A percentile compares a stretch with the other conserved stretches of the same genome.
These are phyloP conservation scores for Cotesia congregata DNA, from an alignment of 2,888 invertebrate species.

Conservation along the genomic window DNA sequence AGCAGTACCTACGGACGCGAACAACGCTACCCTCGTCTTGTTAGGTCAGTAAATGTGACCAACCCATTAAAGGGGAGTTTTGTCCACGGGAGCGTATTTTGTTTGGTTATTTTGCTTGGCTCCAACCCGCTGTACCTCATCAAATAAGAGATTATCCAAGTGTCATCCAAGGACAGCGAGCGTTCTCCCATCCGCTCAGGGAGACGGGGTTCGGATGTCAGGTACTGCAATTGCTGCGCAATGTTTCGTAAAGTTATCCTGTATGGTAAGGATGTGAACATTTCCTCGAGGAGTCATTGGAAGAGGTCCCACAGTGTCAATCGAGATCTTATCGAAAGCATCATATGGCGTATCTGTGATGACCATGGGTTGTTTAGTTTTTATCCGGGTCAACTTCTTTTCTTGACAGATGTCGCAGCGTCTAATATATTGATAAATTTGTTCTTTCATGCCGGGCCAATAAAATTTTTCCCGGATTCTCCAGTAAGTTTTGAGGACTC, in stretches of 20 bases:
- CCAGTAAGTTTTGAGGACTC: conserved; percentile 44
- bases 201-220: conserved; percentile 18
- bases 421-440: conserved; percentile 42
- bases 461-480: conserved; percentile 40
- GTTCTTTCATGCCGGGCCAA: conserved; percentile 45
- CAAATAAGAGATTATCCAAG: too few species aligned
- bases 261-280: conserved; percentile 33
- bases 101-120: too few species aligned
- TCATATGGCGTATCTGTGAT: conserved; percentile 39
- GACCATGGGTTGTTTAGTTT: conserved; percentile 44
- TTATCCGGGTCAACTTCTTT: conserved; percentile 35
- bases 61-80: too few species aligned
- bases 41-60: too few species aligned
- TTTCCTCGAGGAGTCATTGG: conserved; percentile 29
- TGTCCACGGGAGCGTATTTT: too few species aligned
- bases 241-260: conserved; percentile 38
- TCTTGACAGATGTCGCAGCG: conserved; percentile 41
- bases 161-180: too few species aligned
- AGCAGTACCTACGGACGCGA: too few species aligned
- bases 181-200: too few species aligned
- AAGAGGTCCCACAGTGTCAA: conserved; percentile 42
- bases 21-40: too few species aligned
- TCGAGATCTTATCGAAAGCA: conserved; percentile 43
- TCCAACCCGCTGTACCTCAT: too few species aligned
- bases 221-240: conserved; percentile 29